Evolutionary conservation across 2,797 vertebrate genomes (phyloP), one percentile per base, ranked within the genome.

Genomic region (Gobionotothen gibberifrons): DNA sequence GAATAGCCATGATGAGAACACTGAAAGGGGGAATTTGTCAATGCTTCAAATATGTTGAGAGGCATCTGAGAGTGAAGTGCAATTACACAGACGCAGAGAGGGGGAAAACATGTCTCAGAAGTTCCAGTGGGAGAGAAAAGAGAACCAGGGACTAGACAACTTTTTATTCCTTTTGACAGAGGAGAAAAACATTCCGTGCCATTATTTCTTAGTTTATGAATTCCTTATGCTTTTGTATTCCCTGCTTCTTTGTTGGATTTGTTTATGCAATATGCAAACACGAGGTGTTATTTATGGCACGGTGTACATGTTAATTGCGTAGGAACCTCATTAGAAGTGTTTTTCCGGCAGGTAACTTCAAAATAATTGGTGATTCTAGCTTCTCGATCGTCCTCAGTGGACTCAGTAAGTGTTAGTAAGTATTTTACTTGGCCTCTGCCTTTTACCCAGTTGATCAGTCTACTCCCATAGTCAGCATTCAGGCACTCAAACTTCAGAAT

Each of bases 1-100:
- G 93, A 94, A 89, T 85, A 78, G 83, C 73, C 82, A 87, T 90
- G 91, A 93, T 93, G 90, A 91, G 90, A 89, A 88, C 85, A 78
- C 77, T 86, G 84, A 87, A 85, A 79, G 66, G 57, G 82, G 83
- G 88, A 79, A 93, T 92, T 93, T 92, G 89, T 93, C 89, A 87
- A 89, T 90, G 90, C 78, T 87, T 92, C 89, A 92, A 83, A 92
- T 83, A 89, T 87, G 90, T 90, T 90, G 86, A 74, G 84, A 88
- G 69, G 84, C 85, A 89, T 84, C 77, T 81, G 84, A 90, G 91
- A 89, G 85, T 85, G 83, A 92, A 90, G 82, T 84, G 87, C 85
- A 90, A 91, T 94, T 93, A 93, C 87, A 84, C 79, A 65, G 78
- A 88, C 72, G 73, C n/a, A 46, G 26, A 78, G 58, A 72, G 67